Evolutionary conservation across 2,113 vertebrate species (phyloP).

Genomic region (Aramus guarauna): DNA sequence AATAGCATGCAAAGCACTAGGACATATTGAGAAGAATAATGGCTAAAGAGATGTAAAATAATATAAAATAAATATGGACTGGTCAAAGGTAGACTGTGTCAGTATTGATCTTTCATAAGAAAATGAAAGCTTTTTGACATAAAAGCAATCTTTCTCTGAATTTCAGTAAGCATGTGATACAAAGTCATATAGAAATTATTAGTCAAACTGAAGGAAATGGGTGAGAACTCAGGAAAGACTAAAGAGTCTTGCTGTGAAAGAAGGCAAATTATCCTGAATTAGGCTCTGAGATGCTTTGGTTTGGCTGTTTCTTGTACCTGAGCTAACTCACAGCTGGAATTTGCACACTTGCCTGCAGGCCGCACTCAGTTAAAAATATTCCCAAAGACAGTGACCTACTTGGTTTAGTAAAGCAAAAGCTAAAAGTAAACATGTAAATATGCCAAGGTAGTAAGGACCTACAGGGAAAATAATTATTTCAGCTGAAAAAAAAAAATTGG

Average conservation of each 20-base stretch:
- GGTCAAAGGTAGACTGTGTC: not conserved
- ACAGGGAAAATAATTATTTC: not conserved
- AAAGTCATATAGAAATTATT: not conserved
- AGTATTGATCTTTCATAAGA: not conserved
- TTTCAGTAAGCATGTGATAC: not conserved
- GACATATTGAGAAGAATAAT: not conserved
- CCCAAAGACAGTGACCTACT: not conserved
- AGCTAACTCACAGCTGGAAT: not conserved
- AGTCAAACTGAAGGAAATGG: not conserved
- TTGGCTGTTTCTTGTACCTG: not conserved
- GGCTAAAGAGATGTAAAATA: not conserved
- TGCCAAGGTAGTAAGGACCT: rapidly evolving
- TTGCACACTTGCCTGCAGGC: not conserved
- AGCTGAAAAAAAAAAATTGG: not conserved
- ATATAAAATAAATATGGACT: not conserved
- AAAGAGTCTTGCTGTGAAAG: not conserved
- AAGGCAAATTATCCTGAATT: not conserved
- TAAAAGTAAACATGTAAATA: not conserved
- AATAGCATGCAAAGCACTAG: not conserved
- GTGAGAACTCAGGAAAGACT: not conserved
- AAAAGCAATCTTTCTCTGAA: not conserved
- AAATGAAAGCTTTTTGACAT: not conserved
- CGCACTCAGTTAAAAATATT: not conserved
- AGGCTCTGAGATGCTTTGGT: not conserved
- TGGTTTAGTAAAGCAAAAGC: not conserved